A percentile compares a stretch with the other conserved stretches of the same genome.
Evolutionary conservation across 2,888 invertebrate species (phyloP).

Genomic region (Himalopsyche tibetana): DNA sequence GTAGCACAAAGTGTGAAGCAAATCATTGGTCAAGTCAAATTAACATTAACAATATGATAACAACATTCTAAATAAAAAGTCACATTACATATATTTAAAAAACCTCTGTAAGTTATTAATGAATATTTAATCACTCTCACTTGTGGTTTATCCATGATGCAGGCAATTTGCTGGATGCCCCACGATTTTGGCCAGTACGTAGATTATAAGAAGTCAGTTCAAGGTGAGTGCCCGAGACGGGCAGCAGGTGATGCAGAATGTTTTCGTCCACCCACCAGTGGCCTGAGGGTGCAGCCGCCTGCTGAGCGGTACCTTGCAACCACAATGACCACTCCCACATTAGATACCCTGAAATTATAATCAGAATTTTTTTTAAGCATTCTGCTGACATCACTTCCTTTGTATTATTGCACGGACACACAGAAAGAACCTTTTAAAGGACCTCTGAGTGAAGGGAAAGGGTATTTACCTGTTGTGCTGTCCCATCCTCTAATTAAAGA

Average conservation of each 20-base stretch:
- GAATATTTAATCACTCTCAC: conserved; percentile 67
- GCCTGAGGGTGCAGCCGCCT: conserved; percentile 68
- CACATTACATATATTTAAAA: conserved; percentile 16
- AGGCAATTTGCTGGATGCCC: conserved; percentile 78
- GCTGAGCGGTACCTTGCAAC: conserved; percentile 71
- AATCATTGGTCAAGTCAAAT: no score
- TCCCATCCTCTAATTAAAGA: conserved; percentile 89
- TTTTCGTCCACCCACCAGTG: conserved; percentile 79
- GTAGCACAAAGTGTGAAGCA: no score
- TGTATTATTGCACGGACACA: not conserved
- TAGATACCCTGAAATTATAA: conserved; percentile 74
- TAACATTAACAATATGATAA: no score
- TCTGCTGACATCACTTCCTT: no score
- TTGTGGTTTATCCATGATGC: conserved; percentile 79
- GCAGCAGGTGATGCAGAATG: conserved; percentile 79
- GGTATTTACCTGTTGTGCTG: conserved; percentile 78
- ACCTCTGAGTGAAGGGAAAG: no score
- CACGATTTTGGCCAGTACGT: conserved; percentile 78
- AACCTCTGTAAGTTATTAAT: not conserved
- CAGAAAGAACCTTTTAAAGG: no score
- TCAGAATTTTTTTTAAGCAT: no score
- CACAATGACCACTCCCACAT: conserved; percentile 87
- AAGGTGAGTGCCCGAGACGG: conserved; percentile 79
- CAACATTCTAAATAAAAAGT: no score
- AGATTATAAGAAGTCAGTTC: conserved; percentile 81